Conservation (phyloP, 2,888 invertebrate species). For the Metopia argyrocephala region DNA sequence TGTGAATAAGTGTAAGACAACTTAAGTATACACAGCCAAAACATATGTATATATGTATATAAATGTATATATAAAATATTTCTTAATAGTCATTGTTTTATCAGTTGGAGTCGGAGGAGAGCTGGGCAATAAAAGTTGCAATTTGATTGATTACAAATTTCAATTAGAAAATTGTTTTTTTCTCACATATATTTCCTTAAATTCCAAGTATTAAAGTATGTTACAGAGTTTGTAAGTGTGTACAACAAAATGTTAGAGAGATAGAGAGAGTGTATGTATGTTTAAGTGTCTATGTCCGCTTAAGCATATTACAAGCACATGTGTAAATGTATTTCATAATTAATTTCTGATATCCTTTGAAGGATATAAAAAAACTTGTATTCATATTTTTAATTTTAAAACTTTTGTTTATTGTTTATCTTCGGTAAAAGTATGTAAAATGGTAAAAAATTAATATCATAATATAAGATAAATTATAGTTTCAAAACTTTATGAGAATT, state of each 20-base stretch:
- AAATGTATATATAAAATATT: conserved; percentile 17
- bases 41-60: not conserved
- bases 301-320: not conserved
- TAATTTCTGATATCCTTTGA: conserved; percentile 16
- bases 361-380: conserved; percentile 2
- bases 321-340: conserved; percentile 48
- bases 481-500: not conserved
- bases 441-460: not conserved
- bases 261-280: not conserved
- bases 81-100: conserved; percentile 35
- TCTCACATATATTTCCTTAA: not conserved
- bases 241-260: no score
- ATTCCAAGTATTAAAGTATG: not conserved
- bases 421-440: not conserved
- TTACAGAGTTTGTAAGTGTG: no score
- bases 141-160: conserved; percentile 68
- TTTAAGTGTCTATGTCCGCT: not conserved
- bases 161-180: conserved; percentile 66
- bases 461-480: not conserved
- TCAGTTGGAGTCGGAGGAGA: not conserved
- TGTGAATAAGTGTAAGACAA: not conserved
- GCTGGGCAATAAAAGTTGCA: conserved; percentile 53
- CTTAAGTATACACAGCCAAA: not conserved
- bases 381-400: conserved; percentile 2
- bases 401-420: not conserved